Conservation (phyloP, 2,113 vertebrate species). For the Origma solitaria region DNA sequence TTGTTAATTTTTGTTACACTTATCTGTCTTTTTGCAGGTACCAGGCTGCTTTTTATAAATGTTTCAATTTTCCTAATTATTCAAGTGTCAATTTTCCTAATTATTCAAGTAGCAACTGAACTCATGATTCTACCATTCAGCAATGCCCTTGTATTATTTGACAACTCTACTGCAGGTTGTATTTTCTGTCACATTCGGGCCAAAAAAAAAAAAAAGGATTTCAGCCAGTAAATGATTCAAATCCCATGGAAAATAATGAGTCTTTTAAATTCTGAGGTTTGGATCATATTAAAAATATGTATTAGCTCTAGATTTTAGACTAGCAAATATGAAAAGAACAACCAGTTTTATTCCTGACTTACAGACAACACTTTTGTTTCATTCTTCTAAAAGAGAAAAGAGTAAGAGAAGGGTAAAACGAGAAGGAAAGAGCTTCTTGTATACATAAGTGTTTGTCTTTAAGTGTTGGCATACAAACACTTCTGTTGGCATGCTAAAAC, state of each 20-base stretch:
- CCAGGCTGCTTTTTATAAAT: not conserved
- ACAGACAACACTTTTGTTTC: not conserved
- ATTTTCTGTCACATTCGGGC: not conserved
- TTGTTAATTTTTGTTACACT: not conserved
- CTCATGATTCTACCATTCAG: not conserved
- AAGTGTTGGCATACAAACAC: not conserved
- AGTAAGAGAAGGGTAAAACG: not conserved
- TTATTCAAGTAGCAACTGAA: not conserved
- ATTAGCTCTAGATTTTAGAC: not conserved
- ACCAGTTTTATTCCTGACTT: not conserved
- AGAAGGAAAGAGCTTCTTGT: not conserved
- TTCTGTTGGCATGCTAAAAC: not conserved
- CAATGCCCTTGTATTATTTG: not conserved
- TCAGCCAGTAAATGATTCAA: not conserved
- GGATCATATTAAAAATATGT: not conserved
- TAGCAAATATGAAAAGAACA: not conserved
- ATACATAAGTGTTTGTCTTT: not conserved
- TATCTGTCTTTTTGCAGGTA: slow-evolving; percentile 1
- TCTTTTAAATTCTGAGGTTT: not conserved
- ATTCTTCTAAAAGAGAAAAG: not conserved
- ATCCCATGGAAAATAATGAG: not conserved
- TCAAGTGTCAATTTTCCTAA: not conserved
- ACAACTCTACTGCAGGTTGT: not conserved
- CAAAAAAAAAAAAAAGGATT: not conserved
- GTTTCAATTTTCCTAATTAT: not conserved